Conservation (phyloP, 2,888 invertebrate genomes). For the Boloria selene region DNA sequence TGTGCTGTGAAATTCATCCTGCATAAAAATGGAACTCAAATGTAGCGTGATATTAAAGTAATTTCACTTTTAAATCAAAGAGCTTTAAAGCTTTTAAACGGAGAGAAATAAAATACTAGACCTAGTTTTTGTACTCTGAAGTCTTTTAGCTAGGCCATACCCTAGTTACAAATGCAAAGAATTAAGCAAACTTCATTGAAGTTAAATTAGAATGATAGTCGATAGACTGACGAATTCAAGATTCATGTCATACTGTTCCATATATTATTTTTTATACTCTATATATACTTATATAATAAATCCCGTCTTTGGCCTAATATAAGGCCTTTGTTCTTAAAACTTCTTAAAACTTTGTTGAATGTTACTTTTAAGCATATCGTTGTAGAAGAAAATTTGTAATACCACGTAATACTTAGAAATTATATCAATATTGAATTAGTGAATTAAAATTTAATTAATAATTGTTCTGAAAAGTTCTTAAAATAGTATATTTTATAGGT, state of each 20-base stretch:
- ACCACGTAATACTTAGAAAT: too few relatives aligned
- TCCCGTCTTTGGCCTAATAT: too few relatives aligned
- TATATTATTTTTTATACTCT: too few relatives aligned
- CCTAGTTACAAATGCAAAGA: slow-evolving; percentile 33
- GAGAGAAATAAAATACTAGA: slow-evolving; percentile 36
- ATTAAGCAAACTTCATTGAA: slow-evolving; percentile 26
- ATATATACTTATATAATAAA: too few relatives aligned
- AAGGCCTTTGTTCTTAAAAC: too few relatives aligned
- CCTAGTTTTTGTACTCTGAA: slow-evolving; percentile 35
- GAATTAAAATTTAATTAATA: too few relatives aligned
- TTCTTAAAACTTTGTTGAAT: too few relatives aligned
- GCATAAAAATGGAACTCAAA: slow-evolving; percentile 34
- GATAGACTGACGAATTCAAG: not conserved
- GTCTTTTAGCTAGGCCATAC: slow-evolving; percentile 32
- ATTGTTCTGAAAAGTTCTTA: too few relatives aligned
- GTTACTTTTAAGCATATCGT: too few relatives aligned
- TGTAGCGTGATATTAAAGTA: slow-evolving; percentile 38
- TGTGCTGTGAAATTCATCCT: slow-evolving; percentile 8
- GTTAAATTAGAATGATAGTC: slow-evolving; percentile 21
- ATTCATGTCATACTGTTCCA: not conserved
- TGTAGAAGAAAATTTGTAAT: too few relatives aligned
- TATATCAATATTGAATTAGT: too few relatives aligned
- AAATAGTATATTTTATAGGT: too few relatives aligned
- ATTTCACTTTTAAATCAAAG: slow-evolving; percentile 41
- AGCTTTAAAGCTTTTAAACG: slow-evolving; percentile 35